phyloP scores from a whole-genome alignment of 2,888 invertebrate genomes.

The Apomyelois bistriatella region DNA sequence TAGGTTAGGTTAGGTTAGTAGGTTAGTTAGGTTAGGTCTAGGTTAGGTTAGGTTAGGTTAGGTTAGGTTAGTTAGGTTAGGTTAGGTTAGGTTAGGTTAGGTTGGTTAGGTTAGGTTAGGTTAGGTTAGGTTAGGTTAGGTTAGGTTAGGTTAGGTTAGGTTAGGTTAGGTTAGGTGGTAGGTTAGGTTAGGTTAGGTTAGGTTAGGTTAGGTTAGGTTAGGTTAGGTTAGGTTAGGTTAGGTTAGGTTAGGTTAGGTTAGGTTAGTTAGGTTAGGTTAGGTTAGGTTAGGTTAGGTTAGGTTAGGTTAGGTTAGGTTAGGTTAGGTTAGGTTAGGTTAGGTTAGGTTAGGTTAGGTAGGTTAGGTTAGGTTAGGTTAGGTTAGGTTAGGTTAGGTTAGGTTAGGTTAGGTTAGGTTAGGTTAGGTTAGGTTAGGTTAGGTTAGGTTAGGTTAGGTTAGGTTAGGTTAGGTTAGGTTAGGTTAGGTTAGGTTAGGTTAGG shows the following conservation, averaged over 20 bases:
- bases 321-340: not conserved
- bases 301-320: not conserved
- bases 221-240: not conserved
- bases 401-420: not conserved
- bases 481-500: not conserved
- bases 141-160: not conserved
- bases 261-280: not conserved
- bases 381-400: not conserved
- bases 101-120: no score
- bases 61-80: not conserved
- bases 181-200: no score
- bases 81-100: not conserved
- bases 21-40: not conserved
- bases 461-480: not conserved
- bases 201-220: not conserved
- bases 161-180: no score
- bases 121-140: not conserved
- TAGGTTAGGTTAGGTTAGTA: slow-evolving; percentile 15
- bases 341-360: not conserved
- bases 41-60: not conserved
- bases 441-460: not conserved
- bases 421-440: not conserved
- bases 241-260: not conserved
- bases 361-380: not conserved
- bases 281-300: not conserved